Evolutionary conservation across 1,140 invertebrate species (phyloP).

Genomic region (Maconellicoccus hirsutus): DNA sequence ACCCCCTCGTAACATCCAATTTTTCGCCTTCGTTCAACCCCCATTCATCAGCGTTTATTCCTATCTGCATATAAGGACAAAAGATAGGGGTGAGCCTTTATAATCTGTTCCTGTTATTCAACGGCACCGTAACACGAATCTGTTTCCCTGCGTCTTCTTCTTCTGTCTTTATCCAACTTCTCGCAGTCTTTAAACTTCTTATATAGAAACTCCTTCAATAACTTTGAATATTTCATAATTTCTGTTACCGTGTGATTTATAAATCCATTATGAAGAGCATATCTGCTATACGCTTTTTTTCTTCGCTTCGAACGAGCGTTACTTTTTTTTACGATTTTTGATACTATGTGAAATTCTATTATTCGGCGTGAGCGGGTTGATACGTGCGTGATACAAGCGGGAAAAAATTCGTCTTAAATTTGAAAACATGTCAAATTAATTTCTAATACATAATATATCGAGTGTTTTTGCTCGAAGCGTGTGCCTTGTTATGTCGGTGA

Average conservation of each 20-base stretch:
- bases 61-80: constrained; percentile 21
- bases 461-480: too few species aligned
- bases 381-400: neutral
- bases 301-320: neutral
- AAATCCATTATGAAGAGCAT: constrained; percentile 17
- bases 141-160: constrained; percentile 6
- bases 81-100: constrained; percentile 18
- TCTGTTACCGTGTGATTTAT: constrained; percentile 14
- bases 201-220: constrained; percentile 8
- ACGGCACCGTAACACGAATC: constrained; percentile 20
- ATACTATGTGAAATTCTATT: neutral
- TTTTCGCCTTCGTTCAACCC: constrained; percentile 21
- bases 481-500: too few species aligned
- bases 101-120: constrained; percentile 20
- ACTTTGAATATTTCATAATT: constrained; percentile 22
- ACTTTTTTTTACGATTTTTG: neutral
- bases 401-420: neutral
- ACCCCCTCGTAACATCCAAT: constrained; percentile 13
- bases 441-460: too few species aligned
- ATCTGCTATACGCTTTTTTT: neutral
- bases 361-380: neutral
- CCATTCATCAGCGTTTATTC: constrained; percentile 21
- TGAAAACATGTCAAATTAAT: too few species aligned
- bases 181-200: neutral
- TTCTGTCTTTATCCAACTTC: neutral